A percentile compares a stretch with the other conserved stretches of the same genome.
Evolutionary conservation across 2,888 invertebrate species (phyloP).

Genomic region (Leucoptera coffeella): DNA sequence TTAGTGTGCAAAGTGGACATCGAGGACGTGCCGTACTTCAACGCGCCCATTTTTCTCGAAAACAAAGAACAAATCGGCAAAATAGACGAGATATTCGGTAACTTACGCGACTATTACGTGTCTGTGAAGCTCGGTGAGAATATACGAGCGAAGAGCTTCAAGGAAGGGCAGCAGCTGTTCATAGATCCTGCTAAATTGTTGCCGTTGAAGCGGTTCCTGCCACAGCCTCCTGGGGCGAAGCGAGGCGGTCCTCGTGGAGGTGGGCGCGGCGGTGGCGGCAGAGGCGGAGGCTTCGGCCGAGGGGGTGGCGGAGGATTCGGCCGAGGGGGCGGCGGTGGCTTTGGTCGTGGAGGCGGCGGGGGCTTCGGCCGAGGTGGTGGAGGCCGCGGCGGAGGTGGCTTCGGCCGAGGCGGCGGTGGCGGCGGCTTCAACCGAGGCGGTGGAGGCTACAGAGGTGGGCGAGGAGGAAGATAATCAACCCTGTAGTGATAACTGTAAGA

Average conservation of each 20-base stretch:
- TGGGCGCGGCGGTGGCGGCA: slow-evolving; percentile 44
- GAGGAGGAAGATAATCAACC: slow-evolving; percentile 13
- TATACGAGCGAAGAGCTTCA: slow-evolving; percentile 86
- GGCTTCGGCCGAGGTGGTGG: slow-evolving; percentile 25
- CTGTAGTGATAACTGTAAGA: too few relatives aligned
- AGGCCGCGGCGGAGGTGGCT: slow-evolving; percentile 19
- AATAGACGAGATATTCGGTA: slow-evolving; percentile 98
- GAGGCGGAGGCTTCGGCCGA: slow-evolving; percentile 30
- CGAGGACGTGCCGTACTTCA: slow-evolving; percentile 96
- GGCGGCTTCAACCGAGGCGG: slow-evolving; percentile 17
- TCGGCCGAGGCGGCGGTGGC: slow-evolving; percentile 14
- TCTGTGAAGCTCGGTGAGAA: slow-evolving; percentile 91
- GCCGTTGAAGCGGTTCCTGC: slow-evolving; percentile 82
- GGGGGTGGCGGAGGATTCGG: slow-evolving; percentile 20
- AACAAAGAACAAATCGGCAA: slow-evolving; percentile 97
- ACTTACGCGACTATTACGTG: slow-evolving; percentile 88
- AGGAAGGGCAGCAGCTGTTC: slow-evolving; percentile 76
- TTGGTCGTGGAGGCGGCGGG: slow-evolving; percentile 27
- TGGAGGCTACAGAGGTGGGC: slow-evolving; percentile 25
- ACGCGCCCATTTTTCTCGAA: slow-evolving; percentile 93
- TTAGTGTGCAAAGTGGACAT: slow-evolving; percentile 88
- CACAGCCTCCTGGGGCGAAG: slow-evolving; percentile 63
- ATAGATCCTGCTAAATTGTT: slow-evolving; percentile 93
- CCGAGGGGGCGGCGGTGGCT: slow-evolving; percentile 25
- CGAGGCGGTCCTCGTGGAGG: slow-evolving; percentile 56